These are phyloP conservation scores for Eulithis prunata DNA, from an alignment of 2,888 invertebrate species.

Conservation along the genomic window DNA sequence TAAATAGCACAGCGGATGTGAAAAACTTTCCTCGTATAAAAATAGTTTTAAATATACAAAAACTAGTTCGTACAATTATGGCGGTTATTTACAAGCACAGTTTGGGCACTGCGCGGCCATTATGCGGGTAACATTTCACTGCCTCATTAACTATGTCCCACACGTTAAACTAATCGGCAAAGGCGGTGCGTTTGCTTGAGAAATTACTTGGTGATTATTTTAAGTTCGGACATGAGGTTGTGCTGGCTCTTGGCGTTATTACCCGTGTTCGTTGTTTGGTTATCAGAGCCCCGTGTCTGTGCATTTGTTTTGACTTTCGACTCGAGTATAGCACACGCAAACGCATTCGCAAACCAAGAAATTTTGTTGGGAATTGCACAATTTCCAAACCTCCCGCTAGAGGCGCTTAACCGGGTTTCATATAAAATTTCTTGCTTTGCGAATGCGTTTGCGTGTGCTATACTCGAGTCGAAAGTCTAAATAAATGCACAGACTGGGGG, in stretches of 20 bases:
- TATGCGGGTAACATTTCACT: constrained; percentile 57
- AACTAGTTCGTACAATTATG: constrained; percentile 46
- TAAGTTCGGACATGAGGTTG: constrained; percentile 7
- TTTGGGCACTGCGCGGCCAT: constrained; percentile 43
- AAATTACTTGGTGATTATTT: constrained; percentile 36
- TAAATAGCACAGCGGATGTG: not conserved
- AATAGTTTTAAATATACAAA: constrained; percentile 44
- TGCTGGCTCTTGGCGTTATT: not conserved
- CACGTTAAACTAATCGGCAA: constrained; percentile 63
- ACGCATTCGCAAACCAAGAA: too few species aligned
- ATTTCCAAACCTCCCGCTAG: too few species aligned
- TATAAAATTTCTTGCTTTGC: too few species aligned
- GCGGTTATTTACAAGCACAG: constrained; percentile 42
- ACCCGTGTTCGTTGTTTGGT: too few species aligned
- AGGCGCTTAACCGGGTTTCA: too few species aligned
- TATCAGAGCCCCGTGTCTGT: too few species aligned
- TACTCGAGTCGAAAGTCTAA: too few species aligned
- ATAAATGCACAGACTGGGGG: too few species aligned
- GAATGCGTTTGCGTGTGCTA: too few species aligned
- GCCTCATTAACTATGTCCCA: constrained; percentile 68
- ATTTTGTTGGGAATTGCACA: too few species aligned
- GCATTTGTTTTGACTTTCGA: too few species aligned
- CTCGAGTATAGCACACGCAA: too few species aligned
- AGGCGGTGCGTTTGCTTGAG: constrained; percentile 53
- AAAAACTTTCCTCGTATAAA: constrained; percentile 11